Conservation (phyloP, 2,888 invertebrate species). For the Dynastes hyllus region DNA sequence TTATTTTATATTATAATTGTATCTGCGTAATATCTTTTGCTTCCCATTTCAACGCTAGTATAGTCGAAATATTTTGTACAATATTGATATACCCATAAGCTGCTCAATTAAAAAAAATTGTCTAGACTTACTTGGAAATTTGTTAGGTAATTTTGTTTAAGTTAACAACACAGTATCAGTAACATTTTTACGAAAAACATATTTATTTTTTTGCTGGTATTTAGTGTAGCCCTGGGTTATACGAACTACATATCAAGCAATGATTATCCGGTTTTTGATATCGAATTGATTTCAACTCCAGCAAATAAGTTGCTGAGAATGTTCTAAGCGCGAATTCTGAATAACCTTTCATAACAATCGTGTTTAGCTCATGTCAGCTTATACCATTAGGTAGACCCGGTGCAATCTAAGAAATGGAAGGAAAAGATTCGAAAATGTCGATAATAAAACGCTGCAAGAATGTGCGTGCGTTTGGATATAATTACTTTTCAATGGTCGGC, state of each 20-base stretch:
- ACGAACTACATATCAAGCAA: background rate
- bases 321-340: background rate
- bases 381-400: background rate
- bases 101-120: too few relatives aligned
- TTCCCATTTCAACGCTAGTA: too few relatives aligned
- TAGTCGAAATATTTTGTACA: too few relatives aligned
- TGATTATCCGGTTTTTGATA: conserved; percentile 8
- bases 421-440: background rate
- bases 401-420: background rate
- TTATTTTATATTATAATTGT: too few relatives aligned
- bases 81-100: too few relatives aligned
- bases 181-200: too few relatives aligned
- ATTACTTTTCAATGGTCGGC: conserved; percentile 5
- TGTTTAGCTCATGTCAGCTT: background rate
- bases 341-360: background rate
- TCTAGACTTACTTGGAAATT: too few relatives aligned
- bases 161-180: too few relatives aligned
- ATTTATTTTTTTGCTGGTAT: too few relatives aligned
- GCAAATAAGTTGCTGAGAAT: background rate
- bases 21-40: too few relatives aligned
- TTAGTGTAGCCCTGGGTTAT: too few relatives aligned
- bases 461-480: background rate
- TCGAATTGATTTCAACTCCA: conserved; percentile 6
- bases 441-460: background rate
- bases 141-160: too few relatives aligned